Conservation (phyloP, 92 coral and sea anemone species). For the Epizoanthus fatuus region DNA sequence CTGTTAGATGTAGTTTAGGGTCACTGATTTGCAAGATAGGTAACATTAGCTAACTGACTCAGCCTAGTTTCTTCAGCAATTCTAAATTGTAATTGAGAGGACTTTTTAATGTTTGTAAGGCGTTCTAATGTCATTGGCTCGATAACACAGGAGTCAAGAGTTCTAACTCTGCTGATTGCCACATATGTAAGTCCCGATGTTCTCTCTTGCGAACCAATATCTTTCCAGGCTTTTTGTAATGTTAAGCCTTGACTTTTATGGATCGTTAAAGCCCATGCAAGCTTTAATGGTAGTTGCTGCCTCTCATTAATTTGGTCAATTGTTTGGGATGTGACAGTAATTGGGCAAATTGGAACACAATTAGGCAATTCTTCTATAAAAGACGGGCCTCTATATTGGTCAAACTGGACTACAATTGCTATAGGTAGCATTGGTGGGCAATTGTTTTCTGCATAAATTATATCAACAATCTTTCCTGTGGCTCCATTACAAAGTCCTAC, state of each 20-base stretch:
- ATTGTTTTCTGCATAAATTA: slow-evolving; percentile 31
- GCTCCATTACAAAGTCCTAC: slow-evolving; percentile 25
- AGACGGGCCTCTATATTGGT: slow-evolving; percentile 6
- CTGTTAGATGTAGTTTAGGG: no score
- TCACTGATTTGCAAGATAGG: neutral
- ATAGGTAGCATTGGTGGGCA: slow-evolving; percentile 27
- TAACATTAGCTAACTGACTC: slow-evolving; percentile 30
- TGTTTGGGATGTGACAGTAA: no score
- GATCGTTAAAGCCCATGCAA: slow-evolving; percentile 72
- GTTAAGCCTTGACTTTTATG: slow-evolving; percentile 71
- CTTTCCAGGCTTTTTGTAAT: slow-evolving; percentile 61
- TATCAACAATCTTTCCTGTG: slow-evolving; percentile 10
- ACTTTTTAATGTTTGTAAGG: slow-evolving; percentile 38
- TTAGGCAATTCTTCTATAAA: slow-evolving; percentile 5
- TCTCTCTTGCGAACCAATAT: slow-evolving; percentile 50
- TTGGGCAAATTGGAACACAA: no score
- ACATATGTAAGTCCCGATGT: slow-evolving; percentile 59
- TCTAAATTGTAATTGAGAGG: slow-evolving; percentile 29
- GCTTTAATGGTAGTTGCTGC: slow-evolving; percentile 66
- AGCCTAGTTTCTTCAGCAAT: slow-evolving; percentile 44
- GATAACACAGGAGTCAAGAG: slow-evolving; percentile 45
- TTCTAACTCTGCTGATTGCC: slow-evolving; percentile 53
- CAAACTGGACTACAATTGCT: slow-evolving; percentile 34
- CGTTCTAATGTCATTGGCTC: slow-evolving; percentile 68
- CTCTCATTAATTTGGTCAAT: neutral